Base-by-base conservation (phyloP, 2,888 invertebrate species). In the Pilophorus perplexus region DNA sequence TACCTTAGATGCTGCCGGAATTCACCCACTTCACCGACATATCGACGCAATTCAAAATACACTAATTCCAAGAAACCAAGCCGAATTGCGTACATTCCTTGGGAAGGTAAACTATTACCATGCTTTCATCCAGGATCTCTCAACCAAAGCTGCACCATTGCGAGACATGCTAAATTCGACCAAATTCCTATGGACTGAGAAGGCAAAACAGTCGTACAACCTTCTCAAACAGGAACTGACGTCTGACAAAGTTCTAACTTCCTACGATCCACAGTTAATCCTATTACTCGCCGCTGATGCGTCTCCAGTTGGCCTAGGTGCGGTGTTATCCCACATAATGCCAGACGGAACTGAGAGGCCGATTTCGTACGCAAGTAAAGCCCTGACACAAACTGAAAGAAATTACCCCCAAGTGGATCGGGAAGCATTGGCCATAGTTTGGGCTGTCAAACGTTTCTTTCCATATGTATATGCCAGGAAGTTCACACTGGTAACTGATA, bases 401-500 rank as follows among this genome's bases (percentile, higher is more conserved):
- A 69, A 69, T 28, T 74, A 75, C 68, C 75, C 67, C 10, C 72
- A 73, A 57, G 64, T 73, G 3, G 74, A 74, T 46, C 69, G 70
- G 10, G 73, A 74, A 71, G 77, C 75, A 0, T 72, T 76, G n/a
- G 73, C 74, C 3, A 12, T 59, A 14, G 42, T 59, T 8, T 59
- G 59, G 59, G 59, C 18, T 2, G 59, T 59, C 10, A 20, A 44
- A 55, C 2, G 74, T 69, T 79, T 79, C 70, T 73, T 76, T 65
- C 72, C 75, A 12, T 79, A 76, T 69, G 22, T 79, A 3, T 75
- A 73, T 69, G 78, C 77, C 2, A 67, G 75, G 2, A 69, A 72
- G 2, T 79, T 79, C 69, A 74, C 71, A 0, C 70, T 78, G 10
- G 42, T 73, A 4, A 77, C 77, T 1, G 76, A 77, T 68, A 74